Evolutionary conservation across 2,888 invertebrate species (phyloP), one percentile per base, ranked within the genome.

Genomic region (Mythimna loreyi): DNA sequence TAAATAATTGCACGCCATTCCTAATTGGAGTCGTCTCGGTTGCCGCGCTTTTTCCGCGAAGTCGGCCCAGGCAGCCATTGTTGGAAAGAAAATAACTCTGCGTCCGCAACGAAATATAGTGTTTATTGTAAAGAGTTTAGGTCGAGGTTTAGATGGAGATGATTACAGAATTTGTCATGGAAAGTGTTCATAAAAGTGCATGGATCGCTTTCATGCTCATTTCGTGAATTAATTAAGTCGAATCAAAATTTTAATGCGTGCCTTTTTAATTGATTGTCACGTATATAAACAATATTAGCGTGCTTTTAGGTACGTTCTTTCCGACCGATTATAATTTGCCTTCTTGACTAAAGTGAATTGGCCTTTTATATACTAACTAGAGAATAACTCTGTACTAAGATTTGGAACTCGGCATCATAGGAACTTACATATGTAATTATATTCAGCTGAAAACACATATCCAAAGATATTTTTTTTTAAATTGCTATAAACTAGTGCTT

Each of bases 1-100:
- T 58, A 78, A 84, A 80, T 83, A 82, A 83, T 84, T 82, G 80
- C 72, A 53, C 52, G 79, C 57, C 60, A 80, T 72, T 78, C 65
- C 64, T 84, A 84, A 85, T 77, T 80, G 73, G 71, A 47, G 66
- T 60, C 52, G 83, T 56, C 75, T 72, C 73, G 67, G 59, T 65
- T 36, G 60, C 33, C 58, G 70, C 66, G 63, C 75, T 80, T 75
- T 79, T 84, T 81, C 69, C 65, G 58, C 67, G 72, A 67, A 69
- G 60, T 60, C 55, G 77, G 66, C 36, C 50, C 72, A 66, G 55
- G 33, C 59, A 57, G 11, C 36, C 66, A 66, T 76, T 75, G 61
- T 77, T 65, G 30, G 25, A 58, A 62, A 50, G 57, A 59, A 67
- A 74, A 69, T 75, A 55, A 62, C 55, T 47, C 28, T 49, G 5